Evolutionary conservation across 2,113 vertebrate species (phyloP).

Genomic region (Bungarus multicinctus): DNA sequence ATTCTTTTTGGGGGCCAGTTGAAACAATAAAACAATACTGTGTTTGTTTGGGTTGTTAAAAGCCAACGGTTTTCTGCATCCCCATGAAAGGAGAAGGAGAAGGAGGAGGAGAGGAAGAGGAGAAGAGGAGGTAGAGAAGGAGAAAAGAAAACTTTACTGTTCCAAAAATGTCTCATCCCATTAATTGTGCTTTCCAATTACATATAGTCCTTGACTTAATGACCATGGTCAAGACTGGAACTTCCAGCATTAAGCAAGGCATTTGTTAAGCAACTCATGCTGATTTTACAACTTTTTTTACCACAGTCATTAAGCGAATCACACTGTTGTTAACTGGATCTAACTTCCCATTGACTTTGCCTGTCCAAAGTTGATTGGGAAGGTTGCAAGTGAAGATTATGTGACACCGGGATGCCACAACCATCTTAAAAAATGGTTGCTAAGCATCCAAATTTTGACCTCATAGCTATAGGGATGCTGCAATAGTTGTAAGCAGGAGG

Average conservation of each 20-base stretch:
- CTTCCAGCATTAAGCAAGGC: neutral
- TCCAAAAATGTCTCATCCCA: neutral
- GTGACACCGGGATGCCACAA: neutral
- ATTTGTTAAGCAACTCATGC: neutral
- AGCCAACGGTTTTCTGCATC: neutral
- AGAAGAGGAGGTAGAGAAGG: no score
- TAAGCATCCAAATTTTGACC: neutral
- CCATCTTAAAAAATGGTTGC: neutral
- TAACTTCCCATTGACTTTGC: neutral
- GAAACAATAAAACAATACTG: neutral
- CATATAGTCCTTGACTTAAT: neutral
- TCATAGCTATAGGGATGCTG: neutral
- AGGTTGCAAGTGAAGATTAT: neutral
- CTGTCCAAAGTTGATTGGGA: neutral
- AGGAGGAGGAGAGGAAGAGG: no score
- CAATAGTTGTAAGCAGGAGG: neutral
- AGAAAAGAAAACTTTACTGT: neutral
- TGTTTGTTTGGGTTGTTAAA: neutral
- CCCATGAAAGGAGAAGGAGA: no score
- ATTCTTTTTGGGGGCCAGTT: no score
- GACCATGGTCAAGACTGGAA: neutral
- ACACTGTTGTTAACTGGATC: neutral
- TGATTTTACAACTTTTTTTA: neutral
- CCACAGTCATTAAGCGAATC: neutral
- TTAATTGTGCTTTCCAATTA: neutral